phyloP scores from a whole-genome alignment of 2,797 vertebrate genomes.

The Thamnophis elegans region DNA sequence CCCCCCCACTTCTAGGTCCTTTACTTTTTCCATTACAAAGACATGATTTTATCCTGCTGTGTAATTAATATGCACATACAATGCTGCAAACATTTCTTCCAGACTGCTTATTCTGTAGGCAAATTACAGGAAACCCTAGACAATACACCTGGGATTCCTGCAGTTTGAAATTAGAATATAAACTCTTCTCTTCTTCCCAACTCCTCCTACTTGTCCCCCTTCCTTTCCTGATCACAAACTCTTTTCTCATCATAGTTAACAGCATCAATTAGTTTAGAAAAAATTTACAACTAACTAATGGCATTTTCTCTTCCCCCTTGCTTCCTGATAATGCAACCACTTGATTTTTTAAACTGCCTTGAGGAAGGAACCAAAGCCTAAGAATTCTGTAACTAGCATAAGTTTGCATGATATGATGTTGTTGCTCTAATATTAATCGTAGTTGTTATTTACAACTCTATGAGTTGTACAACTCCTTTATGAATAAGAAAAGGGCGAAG shows the following conservation, averaged over 20 bases:
- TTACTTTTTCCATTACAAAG: constrained; percentile 72
- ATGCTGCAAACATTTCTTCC: constrained; percentile 71
- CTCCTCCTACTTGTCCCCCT: constrained; percentile 67
- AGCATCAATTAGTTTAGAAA: background rate
- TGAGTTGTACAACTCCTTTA: no score
- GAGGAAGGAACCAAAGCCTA: background rate
- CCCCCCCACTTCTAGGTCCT: constrained; percentile 65
- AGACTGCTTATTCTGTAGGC: constrained; percentile 76
- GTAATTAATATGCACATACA: constrained; percentile 75
- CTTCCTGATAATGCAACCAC: background rate
- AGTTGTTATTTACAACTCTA: background rate
- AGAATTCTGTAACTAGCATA: background rate
- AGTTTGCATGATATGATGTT: background rate
- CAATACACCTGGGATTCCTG: constrained; percentile 76
- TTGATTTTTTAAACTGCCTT: background rate
- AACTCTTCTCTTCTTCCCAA: constrained; percentile 52
- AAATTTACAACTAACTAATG: background rate
- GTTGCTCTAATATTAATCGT: background rate
- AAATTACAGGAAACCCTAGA: constrained; percentile 79
- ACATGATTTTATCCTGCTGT: constrained; percentile 77
- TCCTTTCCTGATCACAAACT: constrained; percentile 59
- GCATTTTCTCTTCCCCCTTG: background rate
- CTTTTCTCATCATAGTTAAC: background rate
- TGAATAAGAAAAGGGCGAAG: background rate
- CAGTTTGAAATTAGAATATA: constrained; percentile 77